These are phyloP conservation scores for Momotus momota DNA, from an alignment of 2,797 vertebrate genomes.

Conservation along the genomic window DNA sequence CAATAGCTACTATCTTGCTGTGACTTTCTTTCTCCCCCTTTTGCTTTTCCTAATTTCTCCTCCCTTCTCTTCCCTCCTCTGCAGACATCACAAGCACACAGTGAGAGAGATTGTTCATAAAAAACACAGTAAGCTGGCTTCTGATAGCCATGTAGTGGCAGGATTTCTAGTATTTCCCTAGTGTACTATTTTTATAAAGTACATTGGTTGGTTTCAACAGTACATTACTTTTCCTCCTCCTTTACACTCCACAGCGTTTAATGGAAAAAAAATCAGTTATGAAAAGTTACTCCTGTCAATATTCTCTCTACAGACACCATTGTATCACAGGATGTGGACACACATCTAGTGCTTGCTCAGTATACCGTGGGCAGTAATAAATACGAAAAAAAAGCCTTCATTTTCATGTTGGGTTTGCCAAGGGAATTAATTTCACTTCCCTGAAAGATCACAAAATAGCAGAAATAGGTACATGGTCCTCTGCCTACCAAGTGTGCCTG, in stretches of 20 bases:
- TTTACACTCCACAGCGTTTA: background rate
- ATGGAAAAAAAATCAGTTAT: background rate
- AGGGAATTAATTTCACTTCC: background rate
- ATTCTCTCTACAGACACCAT: background rate
- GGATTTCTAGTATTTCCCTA: background rate
- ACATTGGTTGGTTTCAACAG: background rate
- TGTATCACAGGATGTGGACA: background rate
- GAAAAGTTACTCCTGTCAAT: background rate
- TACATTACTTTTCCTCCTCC: background rate
- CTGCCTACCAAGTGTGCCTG: background rate
- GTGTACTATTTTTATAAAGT: background rate
- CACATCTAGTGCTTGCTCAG: background rate
- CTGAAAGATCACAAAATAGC: background rate
- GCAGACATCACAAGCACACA: background rate
- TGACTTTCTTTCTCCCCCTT: background rate
- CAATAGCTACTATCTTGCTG: background rate
- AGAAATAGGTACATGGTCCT: background rate
- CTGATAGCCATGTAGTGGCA: background rate
- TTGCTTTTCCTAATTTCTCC: background rate
- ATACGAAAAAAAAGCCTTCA: rapidly evolving
- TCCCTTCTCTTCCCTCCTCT: background rate
- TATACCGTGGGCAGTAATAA: background rate
- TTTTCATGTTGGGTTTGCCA: background rate
- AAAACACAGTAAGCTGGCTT: background rate
- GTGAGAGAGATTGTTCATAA: background rate